phyloP scores from a whole-genome alignment of 2,888 invertebrate genomes.

The Troilus luridus region DNA sequence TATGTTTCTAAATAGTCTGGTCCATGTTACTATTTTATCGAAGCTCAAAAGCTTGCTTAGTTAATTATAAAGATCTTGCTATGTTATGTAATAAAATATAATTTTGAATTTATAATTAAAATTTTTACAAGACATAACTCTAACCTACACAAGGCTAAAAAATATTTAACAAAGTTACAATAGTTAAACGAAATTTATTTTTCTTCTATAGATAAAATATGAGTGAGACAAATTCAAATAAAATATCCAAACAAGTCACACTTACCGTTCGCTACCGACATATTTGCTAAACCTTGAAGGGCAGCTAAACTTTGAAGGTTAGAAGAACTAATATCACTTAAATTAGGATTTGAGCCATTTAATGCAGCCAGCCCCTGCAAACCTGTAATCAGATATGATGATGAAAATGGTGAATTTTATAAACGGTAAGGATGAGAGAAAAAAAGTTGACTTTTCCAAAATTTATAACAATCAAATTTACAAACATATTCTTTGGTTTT shows the following conservation, averaged over 20 bases:
- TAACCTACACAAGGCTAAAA: neutral
- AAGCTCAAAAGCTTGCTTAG: too few species aligned
- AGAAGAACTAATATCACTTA: conserved; percentile 71
- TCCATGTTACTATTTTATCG: too few species aligned
- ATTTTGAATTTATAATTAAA: too few species aligned
- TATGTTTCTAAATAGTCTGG: too few species aligned
- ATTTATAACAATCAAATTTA: too few species aligned
- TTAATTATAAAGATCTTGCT: too few species aligned
- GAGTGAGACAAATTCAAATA: neutral
- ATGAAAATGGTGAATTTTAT: neutral
- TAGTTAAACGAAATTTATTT: neutral
- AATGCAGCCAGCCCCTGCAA: conserved; percentile 68
- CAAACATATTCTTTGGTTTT: too few species aligned
- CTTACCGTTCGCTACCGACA: conserved; percentile 67
- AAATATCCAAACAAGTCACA: neutral
- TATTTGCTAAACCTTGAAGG: conserved; percentile 70
- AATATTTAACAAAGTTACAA: neutral
- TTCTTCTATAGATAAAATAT: neutral
- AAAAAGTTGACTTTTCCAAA: too few species aligned
- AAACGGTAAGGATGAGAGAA: too few species aligned
- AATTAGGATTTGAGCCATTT: conserved; percentile 67
- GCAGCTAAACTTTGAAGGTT: conserved; percentile 78
- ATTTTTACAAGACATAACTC: neutral
- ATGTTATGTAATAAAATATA: neutral
- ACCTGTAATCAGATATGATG: conserved; percentile 65